Percentiles rank a stretch among this genome's conserved stretches.
Conservation (phyloP, 2,888 invertebrate genomes). For the Clistopyga incitator region DNA sequence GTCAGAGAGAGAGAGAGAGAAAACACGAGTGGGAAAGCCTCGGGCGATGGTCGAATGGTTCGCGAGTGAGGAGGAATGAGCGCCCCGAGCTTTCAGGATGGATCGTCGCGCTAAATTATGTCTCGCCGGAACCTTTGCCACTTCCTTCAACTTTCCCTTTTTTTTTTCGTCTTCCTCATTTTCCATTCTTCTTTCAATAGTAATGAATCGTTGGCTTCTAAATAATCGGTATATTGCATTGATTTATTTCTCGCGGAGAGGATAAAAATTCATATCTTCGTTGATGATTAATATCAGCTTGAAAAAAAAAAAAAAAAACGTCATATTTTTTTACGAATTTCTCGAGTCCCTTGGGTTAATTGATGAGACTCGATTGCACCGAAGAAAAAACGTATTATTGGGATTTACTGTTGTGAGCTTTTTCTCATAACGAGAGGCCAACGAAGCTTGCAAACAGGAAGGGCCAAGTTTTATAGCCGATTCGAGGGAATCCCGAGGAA, state of each 20-base stretch:
- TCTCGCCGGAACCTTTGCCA: constrained; percentile 70
- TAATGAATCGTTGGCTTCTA: constrained; percentile 12
- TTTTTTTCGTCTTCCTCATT: constrained; percentile 30
- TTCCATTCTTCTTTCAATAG: neutral
- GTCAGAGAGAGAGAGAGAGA: constrained; percentile 49
- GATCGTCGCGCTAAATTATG: constrained; percentile 77
- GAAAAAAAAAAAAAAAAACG: neutral
- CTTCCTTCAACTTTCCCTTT: constrained; percentile 31
- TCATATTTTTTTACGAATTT: neutral
- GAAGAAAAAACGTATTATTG: constrained; percentile 21
- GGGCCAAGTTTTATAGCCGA: constrained; percentile 79
- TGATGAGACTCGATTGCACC: constrained; percentile 54
- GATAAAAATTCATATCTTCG: constrained; percentile 44
- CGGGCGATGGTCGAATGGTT: constrained; percentile 46
- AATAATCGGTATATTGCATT: constrained; percentile 31
- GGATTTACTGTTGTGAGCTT: constrained; percentile 27
- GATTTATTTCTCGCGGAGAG: constrained; percentile 45
- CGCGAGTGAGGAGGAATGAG: constrained; percentile 49
- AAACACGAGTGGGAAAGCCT: constrained; percentile 56
- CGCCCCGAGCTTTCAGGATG: constrained; percentile 72
- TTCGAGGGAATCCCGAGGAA: constrained; percentile 64
- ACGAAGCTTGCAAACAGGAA: constrained; percentile 76
- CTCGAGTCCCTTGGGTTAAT: constrained; percentile 10
- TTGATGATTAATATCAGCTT: neutral
- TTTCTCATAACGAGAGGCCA: constrained; percentile 47